Evolutionary conservation across 2,113 vertebrate species (phyloP).

Genomic region (Platichthys stellatus): DNA sequence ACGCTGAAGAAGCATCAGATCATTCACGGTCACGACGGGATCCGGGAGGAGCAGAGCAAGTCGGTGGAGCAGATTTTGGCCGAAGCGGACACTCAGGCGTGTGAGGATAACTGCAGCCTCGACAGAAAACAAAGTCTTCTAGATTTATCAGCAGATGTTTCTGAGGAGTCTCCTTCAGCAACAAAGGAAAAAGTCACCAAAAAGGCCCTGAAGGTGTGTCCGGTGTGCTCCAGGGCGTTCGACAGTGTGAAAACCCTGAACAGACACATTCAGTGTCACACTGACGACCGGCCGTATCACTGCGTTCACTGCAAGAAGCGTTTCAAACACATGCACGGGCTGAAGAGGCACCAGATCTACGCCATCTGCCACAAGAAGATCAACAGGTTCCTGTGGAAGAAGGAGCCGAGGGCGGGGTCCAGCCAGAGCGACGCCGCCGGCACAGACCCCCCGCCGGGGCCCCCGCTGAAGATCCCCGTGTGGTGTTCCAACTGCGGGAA

Average conservation of each 20-base stretch:
- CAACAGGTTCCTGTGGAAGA: conserved; percentile 59
- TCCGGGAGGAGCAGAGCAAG: conserved; percentile 72
- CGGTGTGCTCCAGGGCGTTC: conserved; percentile 61
- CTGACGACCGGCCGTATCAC: conserved; percentile 73
- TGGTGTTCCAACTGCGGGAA: conserved; percentile 80
- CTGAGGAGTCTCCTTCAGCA: fast-evolving
- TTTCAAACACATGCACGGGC: conserved; percentile 78
- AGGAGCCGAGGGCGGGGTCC: conserved; percentile 29
- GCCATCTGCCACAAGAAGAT: conserved; percentile 76
- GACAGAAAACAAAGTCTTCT: conserved; percentile 5
- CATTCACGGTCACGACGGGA: conserved; percentile 76
- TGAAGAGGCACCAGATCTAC: conserved; percentile 79
- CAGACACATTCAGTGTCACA: conserved; percentile 77
- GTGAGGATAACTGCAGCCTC: not conserved
- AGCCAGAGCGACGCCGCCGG: not conserved
- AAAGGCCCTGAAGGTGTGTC: conserved; percentile 61
- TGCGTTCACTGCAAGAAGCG: conserved; percentile 78
- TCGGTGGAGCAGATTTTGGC: conserved; percentile 71
- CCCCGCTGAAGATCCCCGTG: conserved; percentile 54
- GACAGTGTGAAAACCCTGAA: conserved; percentile 73
- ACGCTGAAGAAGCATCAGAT: conserved; percentile 80
- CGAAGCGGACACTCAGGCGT: conserved; percentile 43
- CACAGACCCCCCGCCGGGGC: conserved; percentile 19
- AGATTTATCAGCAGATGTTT: not conserved
- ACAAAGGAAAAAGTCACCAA: conserved; percentile 19